Conservation (phyloP, 2,797 vertebrate species). For the Amphiprion clarkii region DNA sequence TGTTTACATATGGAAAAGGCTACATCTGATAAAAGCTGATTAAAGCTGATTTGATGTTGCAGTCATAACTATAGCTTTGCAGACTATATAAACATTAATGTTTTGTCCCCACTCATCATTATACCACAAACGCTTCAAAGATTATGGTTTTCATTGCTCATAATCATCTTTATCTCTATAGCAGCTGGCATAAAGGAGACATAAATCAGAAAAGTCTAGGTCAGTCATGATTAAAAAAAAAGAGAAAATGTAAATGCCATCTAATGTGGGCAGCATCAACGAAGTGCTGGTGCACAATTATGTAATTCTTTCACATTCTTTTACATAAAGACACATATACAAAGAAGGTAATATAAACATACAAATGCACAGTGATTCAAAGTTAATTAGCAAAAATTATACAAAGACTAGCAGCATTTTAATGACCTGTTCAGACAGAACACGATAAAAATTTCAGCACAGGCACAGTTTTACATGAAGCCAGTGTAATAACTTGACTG, state of each 20-base stretch:
- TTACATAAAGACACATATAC: not conserved
- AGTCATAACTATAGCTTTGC: no score
- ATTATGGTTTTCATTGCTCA: no score
- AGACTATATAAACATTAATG: no score
- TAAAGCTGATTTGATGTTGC: no score
- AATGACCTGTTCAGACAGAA: conserved; percentile 1
- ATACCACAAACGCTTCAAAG: no score
- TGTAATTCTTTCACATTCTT: conserved; percentile 8
- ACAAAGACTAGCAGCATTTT: not conserved
- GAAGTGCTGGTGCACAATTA: conserved; percentile 5
- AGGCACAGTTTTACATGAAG: not conserved
- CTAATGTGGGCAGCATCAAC: conserved; percentile 9
- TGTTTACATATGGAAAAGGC: not conserved
- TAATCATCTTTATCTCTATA: not conserved
- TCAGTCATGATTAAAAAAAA: conserved; percentile 4
- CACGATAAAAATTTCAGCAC: not conserved
- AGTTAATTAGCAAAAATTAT: conserved; percentile 11
- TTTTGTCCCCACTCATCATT: no score
- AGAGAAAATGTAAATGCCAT: not conserved
- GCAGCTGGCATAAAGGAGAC: not conserved
- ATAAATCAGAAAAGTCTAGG: not conserved
- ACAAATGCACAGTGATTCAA: conserved; percentile 11
- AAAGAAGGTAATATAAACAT: conserved; percentile 13
- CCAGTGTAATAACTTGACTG: not conserved
- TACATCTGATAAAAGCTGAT: no score